Evolutionary conservation across 2,113 vertebrate genomes (phyloP), one percentile per base, ranked within the genome.

Genomic region (Geococcyx californianus): DNA sequence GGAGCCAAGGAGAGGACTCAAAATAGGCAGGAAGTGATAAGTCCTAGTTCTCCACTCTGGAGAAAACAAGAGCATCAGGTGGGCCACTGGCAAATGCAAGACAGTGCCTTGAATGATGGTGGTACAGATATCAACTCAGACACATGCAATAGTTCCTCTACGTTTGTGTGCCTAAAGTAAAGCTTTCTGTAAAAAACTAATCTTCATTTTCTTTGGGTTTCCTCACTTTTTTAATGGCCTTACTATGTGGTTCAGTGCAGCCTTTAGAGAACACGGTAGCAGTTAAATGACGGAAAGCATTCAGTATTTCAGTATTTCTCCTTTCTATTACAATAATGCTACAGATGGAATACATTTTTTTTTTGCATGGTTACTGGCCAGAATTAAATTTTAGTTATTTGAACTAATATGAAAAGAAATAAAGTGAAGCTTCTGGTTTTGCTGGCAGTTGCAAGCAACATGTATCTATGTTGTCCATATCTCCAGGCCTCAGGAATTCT

Each of bases 21-120:
- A 87, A 96, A 76, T 21, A 64, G 66, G 47, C 75, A 87, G 87
- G 89, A 95, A 93, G 34, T 17, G 89, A 93, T 89, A 95, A 93
- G 89, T 49, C 28, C 7, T n/a, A 14, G 18, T 42, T 73, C 84
- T 91, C 15, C 25, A 34, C 2, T 2, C 19, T 62, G 77, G 73
- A 75, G 69, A 82, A 94, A 84, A 68, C 10, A 44, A 75, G 62
- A 63, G 28, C 56, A 84, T 79, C 62, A 58, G 26, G 84, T 76
- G 49, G 12, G 40, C 28, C n/a, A 19, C 54, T 68, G 58, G 25
- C 11, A 90, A 64, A 33, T 58, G 33, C 31, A 73, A 59, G 78
- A 33, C 20, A 62, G n/a, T 23, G 5, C 13, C 62, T 89, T 85
- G 54, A 75, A 36, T 18, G 16, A 9, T 40, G 2, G 2, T 55